phyloP scores from a whole-genome alignment of 2,888 invertebrate species.

The Geotrupes spiniger region DNA sequence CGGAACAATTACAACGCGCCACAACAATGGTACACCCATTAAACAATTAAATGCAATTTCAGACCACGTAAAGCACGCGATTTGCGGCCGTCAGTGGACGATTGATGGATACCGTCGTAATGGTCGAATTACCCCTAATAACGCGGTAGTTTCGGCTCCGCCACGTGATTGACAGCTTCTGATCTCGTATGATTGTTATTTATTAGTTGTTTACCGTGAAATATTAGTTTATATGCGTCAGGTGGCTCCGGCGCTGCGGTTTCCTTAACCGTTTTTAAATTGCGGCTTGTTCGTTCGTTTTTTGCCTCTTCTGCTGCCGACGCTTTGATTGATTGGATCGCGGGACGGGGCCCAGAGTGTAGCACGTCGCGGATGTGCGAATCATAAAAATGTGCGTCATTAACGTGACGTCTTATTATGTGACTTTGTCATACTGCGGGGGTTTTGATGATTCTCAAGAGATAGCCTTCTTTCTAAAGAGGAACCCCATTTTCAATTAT shows the following conservation, averaged over 20 bases:
- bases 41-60: constrained; percentile 49
- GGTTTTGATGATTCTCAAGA: too few species aligned
- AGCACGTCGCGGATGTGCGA: too few species aligned
- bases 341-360: too few species aligned
- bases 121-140: constrained; percentile 24
- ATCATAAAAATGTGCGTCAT: too few species aligned
- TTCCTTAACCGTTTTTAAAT: neutral
- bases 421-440: too few species aligned
- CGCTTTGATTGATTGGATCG: too few species aligned
- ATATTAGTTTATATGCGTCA: constrained; percentile 22
- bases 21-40: constrained; percentile 46
- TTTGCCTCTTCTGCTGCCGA: too few species aligned
- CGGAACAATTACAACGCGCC: constrained; percentile 36
- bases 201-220: constrained; percentile 36
- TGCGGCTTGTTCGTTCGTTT: too few species aligned
- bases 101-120: constrained; percentile 41
- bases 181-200: constrained; percentile 39
- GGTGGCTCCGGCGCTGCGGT: constrained; percentile 9
- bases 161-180: constrained; percentile 46
- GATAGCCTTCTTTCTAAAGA: too few species aligned
- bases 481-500: too few species aligned
- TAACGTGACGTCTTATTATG: too few species aligned
- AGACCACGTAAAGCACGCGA: constrained; percentile 44
- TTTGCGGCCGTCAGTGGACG: constrained; percentile 42
- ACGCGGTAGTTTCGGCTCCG: constrained; percentile 33